Base-by-base conservation (phyloP, 2,797 vertebrate species). In the Parambassis ranga region DNA sequence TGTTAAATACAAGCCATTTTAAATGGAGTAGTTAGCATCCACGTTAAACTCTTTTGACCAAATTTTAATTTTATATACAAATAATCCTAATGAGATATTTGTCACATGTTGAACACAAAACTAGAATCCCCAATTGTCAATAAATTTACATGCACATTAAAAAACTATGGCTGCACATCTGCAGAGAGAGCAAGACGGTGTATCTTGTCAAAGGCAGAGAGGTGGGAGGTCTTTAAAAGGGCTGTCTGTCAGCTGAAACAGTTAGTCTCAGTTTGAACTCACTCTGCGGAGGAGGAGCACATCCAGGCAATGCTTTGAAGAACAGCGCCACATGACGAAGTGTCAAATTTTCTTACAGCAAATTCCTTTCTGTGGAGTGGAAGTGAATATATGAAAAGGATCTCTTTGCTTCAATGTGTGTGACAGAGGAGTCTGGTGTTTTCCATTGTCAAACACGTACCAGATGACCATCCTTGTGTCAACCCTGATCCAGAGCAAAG, bases 391-490 rank as follows among this genome's bases (percentile, higher is more conserved):
- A 69, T 63, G 67, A 89, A 49, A 74, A 73, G 68, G 65, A 86
- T 81, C 48, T 84, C 16, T 71, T 85, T 86, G 88, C 88, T 91
- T 90, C 90, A 87, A 93, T 93, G 92, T 86, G 87, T 92, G 83
- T 90, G 86, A 91, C 77, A 82, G 68, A 87, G 87, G 87, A 91
- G 75, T 87, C 64, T 89, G 85, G 79, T 73, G 75, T 92, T 90
- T 86, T 90, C 86, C 80, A 89, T 71, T 79, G 83, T 78, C 87
- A 92, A 88, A 87, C 79, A 80, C 84, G 64, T 92, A 89, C 92
- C 92, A 92, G 92, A 94, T 94, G 93, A 93, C 83, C 86, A 83
- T 87, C 90, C 78, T 83, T 82, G 89, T 82, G 72, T 70, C 83
- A 79, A 81, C 82, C 83, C 88, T 90, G 86, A 90, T 80, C 86